Evolutionary conservation across 2,888 invertebrate species (phyloP).

Genomic region (Neelides folsomi): DNA sequence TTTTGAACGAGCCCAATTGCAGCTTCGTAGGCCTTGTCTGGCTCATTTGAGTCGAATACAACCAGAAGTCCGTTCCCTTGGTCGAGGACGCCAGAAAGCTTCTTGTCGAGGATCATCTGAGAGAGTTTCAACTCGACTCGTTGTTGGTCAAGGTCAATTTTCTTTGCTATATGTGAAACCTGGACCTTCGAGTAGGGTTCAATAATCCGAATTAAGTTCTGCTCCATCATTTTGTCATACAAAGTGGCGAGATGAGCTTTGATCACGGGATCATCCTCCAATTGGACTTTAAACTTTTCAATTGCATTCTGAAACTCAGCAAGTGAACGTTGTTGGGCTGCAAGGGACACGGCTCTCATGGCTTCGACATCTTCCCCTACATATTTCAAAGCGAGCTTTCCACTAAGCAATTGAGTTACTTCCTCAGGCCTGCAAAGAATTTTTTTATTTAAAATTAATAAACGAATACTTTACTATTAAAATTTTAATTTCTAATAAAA

Average conservation of each 20-base stretch:
- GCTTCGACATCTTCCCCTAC: slow-evolving; percentile 92
- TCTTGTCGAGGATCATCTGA: slow-evolving; percentile 99
- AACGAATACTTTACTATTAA: neutral
- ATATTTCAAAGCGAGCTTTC: slow-evolving; percentile 93
- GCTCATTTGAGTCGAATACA: slow-evolving; percentile 86
- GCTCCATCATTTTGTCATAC: slow-evolving; percentile 97
- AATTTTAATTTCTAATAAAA: slow-evolving; percentile 3
- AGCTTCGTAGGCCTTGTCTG: slow-evolving; percentile 94
- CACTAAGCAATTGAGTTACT: slow-evolving; percentile 85
- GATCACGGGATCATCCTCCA: slow-evolving; percentile 85
- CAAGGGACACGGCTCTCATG: slow-evolving; percentile 92
- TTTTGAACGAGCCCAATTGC: slow-evolving; percentile 94
- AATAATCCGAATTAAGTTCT: slow-evolving; percentile 94
- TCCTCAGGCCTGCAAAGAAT: slow-evolving; percentile 65
- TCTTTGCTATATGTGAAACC: slow-evolving; percentile 69
- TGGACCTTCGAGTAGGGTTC: slow-evolving; percentile 91
- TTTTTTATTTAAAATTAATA: neutral
- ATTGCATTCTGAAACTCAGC: slow-evolving; percentile 87
- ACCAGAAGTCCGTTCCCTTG: slow-evolving; percentile 96
- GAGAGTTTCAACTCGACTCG: slow-evolving; percentile 97
- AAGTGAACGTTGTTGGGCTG: slow-evolving; percentile 89
- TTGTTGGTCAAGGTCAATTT: slow-evolving; percentile 75
- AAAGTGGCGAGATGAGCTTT: slow-evolving; percentile 90
- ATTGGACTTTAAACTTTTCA: slow-evolving; percentile 69
- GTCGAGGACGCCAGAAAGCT: slow-evolving; percentile 91